These are phyloP conservation scores for Regulus satrapa DNA, from an alignment of 2,113 vertebrate genomes.

Conservation along the genomic window DNA sequence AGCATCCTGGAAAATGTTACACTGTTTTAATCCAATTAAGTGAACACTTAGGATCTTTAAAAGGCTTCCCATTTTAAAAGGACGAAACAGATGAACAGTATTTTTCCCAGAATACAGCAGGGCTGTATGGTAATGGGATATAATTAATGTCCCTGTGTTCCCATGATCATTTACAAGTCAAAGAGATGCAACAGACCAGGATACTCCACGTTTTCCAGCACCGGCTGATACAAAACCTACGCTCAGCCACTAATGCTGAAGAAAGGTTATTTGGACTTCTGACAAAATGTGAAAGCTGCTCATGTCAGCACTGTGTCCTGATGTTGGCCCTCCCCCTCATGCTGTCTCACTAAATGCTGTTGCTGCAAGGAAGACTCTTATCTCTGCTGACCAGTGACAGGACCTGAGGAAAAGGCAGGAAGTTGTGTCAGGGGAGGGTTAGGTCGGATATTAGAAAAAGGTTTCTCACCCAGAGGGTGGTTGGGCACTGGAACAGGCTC, in stretches of 20 bases:
- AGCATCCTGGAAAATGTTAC: neutral
- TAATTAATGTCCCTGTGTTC: neutral
- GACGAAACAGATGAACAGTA: neutral
- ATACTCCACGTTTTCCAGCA: neutral
- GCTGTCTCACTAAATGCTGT: neutral
- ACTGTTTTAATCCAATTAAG: neutral
- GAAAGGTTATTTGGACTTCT: neutral
- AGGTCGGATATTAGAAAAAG: neutral
- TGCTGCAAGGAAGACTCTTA: neutral
- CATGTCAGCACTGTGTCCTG: neutral
- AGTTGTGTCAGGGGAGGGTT: neutral
- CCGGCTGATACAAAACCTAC: neutral
- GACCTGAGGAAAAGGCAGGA: neutral
- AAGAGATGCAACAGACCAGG: neutral
- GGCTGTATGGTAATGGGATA: neutral
- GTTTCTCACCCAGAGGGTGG: accelerated
- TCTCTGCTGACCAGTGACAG: neutral
- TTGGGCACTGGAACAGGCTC: neutral
- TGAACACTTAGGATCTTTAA: neutral
- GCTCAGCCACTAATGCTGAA: neutral
- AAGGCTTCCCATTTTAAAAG: neutral
- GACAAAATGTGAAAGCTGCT: neutral
- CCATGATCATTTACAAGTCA: neutral
- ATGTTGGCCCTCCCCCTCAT: neutral
- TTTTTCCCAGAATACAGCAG: neutral